Percentiles rank a stretch among this genome's conserved stretches.
These are phyloP conservation scores for Encarsia formosa DNA, from an alignment of 2,888 invertebrate genomes.

Conservation along the genomic window DNA sequence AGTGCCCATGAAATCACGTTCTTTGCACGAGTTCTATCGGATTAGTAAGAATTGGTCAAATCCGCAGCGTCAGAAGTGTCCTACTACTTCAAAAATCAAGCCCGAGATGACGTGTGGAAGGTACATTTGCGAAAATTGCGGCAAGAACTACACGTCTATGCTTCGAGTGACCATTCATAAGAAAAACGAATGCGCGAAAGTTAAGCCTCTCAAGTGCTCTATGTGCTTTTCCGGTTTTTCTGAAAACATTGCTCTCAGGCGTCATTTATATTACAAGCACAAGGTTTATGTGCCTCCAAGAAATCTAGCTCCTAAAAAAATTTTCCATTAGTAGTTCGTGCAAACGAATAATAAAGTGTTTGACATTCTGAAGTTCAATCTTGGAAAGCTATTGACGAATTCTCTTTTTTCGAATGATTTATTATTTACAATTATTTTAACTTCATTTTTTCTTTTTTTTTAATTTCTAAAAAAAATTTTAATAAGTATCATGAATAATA, in stretches of 20 bases:
- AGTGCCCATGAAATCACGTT: not conserved
- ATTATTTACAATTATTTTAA: too few relatives aligned
- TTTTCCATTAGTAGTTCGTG: constrained; percentile 27
- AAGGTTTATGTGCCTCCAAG: constrained; percentile 34
- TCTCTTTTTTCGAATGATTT: too few relatives aligned
- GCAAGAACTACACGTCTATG: constrained; percentile 24
- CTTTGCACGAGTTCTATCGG: constrained; percentile 19
- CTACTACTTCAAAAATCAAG: too few relatives aligned
- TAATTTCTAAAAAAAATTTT: too few relatives aligned
- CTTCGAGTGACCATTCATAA: constrained; percentile 55
- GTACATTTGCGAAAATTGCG: constrained; percentile 3
- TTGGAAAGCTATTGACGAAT: too few relatives aligned
- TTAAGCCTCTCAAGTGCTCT: constrained; percentile 26
- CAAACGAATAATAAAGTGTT: too few relatives aligned
- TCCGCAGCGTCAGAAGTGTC: too few relatives aligned
- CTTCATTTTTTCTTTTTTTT: too few relatives aligned
- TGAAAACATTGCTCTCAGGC: constrained; percentile 33
- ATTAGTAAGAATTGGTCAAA: constrained; percentile 16
- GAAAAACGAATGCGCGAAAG: constrained; percentile 66
- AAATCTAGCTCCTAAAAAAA: constrained; percentile 22
- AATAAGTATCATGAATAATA: too few relatives aligned
- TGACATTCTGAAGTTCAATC: too few relatives aligned
- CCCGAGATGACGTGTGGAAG: too few relatives aligned
- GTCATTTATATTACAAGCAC: constrained; percentile 34
- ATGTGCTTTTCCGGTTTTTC: constrained; percentile 33